These are phyloP conservation scores for Gopherus flavomarginatus DNA, from an alignment of 2,113 vertebrate species.

Conservation along the genomic window DNA sequence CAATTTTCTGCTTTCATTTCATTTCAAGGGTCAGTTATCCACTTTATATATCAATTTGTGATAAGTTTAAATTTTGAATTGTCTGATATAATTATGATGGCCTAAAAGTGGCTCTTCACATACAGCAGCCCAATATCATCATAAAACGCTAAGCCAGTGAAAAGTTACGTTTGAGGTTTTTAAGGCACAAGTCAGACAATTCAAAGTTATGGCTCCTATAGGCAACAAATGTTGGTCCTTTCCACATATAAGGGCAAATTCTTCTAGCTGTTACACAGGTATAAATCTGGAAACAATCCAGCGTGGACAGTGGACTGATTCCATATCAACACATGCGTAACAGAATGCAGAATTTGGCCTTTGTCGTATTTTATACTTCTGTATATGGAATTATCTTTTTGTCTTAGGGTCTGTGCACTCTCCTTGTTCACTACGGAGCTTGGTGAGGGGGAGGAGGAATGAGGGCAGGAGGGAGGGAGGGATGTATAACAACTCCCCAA, in stretches of 20 bases:
- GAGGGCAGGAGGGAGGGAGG: neutral
- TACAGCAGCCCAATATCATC: no score
- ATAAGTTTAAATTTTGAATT: neutral
- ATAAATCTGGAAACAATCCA: neutral
- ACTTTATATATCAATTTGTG: neutral
- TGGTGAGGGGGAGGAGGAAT: neutral
- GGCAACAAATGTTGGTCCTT: neutral
- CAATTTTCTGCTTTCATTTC: neutral
- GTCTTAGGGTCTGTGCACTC: neutral
- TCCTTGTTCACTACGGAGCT: neutral
- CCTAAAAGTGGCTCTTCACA: neutral
- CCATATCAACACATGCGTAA: neutral
- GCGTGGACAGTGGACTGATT: neutral
- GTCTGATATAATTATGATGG: neutral
- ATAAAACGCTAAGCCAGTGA: no score
- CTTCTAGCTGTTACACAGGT: neutral
- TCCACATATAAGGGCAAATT: neutral
- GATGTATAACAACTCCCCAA: neutral
- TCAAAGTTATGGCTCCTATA: accelerated
- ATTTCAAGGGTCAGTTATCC: neutral
- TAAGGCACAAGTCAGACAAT: neutral
- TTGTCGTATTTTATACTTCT: neutral
- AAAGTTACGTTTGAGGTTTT: no score
- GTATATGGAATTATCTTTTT: neutral
- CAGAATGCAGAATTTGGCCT: neutral